Conservation (phyloP, 2,797 vertebrate genomes). For the Hemibagrus guttatus region DNA sequence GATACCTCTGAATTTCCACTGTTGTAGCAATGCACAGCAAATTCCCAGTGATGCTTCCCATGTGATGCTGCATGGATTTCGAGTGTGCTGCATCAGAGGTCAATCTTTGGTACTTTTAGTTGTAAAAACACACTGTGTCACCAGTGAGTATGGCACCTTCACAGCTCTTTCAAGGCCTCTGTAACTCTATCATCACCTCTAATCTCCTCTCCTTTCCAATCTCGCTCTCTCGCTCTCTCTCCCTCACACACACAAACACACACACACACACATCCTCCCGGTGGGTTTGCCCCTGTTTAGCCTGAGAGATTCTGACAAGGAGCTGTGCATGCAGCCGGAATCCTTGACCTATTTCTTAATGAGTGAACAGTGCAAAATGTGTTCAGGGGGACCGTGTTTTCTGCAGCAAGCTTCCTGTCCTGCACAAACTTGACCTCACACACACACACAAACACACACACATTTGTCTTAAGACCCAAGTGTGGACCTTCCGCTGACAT, state of each 20-base stretch:
- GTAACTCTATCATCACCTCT: not conserved
- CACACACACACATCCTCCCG: slow-evolving; percentile 1
- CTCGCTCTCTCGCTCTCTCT: not conserved
- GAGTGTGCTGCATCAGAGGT: slow-evolving; percentile 40
- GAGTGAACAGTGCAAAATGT: slow-evolving; percentile 73
- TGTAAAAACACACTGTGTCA: slow-evolving; percentile 62
- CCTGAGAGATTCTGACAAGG: slow-evolving; percentile 83
- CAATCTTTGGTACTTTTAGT: slow-evolving; percentile 17
- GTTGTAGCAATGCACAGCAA: not conserved
- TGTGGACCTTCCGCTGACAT: no score
- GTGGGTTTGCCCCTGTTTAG: slow-evolving; percentile 59
- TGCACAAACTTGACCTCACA: not conserved
- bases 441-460: not conserved
- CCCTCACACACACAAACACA: not conserved
- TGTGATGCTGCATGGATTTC: slow-evolving; percentile 11
- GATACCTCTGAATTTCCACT: not conserved
- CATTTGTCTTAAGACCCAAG: not conserved
- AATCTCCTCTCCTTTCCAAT: not conserved
- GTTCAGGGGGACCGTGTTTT: slow-evolving; percentile 63
- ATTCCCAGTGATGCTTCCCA: slow-evolving; percentile 23
- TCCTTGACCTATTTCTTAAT: slow-evolving; percentile 85
- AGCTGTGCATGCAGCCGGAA: slow-evolving; percentile 75
- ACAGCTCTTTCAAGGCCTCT: slow-evolving; percentile 24
- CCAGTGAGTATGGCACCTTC: slow-evolving; percentile 50
- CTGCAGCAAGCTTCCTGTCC: slow-evolving; percentile 37